A percentile compares a stretch with the other conserved stretches of the same genome.
These are phyloP conservation scores for Jaculus jaculus DNA, from an alignment of 2,113 vertebrate genomes.

Conservation along the genomic window DNA sequence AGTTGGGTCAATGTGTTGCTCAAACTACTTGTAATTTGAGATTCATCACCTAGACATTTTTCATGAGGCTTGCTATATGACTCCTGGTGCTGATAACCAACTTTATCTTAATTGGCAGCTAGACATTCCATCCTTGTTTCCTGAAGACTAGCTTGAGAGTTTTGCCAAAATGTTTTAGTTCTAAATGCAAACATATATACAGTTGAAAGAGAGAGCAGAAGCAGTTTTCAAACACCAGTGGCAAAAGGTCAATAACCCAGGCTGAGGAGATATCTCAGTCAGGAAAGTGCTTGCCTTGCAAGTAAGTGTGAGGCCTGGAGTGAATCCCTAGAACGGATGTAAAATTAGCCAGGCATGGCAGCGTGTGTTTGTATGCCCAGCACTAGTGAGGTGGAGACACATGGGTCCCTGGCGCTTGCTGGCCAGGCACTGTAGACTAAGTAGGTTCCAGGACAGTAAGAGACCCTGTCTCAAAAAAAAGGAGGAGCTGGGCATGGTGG, in stretches of 20 bases:
- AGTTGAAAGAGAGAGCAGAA: background rate
- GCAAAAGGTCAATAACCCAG: background rate
- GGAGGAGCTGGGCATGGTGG: too few species aligned
- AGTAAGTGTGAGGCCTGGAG: too few species aligned
- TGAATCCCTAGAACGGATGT: too few species aligned
- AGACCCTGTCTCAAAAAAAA: too few species aligned
- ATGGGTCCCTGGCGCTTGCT: too few species aligned
- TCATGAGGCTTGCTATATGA: background rate
- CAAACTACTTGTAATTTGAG: background rate
- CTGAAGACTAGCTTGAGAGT: background rate
- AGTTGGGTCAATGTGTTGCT: background rate
- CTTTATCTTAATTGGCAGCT: background rate
- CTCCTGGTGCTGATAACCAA: background rate
- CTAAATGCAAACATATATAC: background rate
- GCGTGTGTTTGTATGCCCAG: too few species aligned
- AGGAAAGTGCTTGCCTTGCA: too few species aligned
- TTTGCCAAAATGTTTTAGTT: background rate
- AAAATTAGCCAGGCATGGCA: too few species aligned
- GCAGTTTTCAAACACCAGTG: background rate
- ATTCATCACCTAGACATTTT: background rate
- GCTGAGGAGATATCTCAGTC: too few species aligned
- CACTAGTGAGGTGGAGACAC: too few species aligned
- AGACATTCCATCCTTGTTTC: background rate
- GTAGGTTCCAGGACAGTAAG: too few species aligned
- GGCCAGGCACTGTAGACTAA: too few species aligned